A percentile compares a stretch with the other conserved stretches of the same genome.
Conservation (phyloP, 2,113 vertebrate species). For the Muntiacus reevesi region DNA sequence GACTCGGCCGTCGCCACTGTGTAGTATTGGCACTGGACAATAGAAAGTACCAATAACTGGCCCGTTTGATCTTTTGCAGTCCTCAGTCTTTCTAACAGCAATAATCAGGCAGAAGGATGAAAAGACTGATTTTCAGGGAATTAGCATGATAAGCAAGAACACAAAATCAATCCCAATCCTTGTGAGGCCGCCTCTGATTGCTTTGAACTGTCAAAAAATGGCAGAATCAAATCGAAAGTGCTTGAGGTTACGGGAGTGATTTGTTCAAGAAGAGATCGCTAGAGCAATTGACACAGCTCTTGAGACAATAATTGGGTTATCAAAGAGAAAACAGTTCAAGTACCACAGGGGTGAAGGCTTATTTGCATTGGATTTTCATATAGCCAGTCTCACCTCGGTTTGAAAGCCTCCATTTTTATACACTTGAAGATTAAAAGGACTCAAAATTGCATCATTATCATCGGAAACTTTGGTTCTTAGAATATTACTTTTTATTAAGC, state of each 20-base stretch:
- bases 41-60: conserved; percentile 87
- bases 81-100: conserved; percentile 98
- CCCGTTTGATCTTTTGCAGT: conserved; percentile 90
- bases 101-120: conserved; percentile 98
- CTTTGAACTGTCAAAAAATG: conserved; percentile 99
- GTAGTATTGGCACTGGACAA: conserved; percentile 81
- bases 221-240: conserved; percentile 99
- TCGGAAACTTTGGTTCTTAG: conserved; percentile 92
- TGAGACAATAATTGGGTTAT: conserved; percentile 99
- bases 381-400: conserved; percentile 92
- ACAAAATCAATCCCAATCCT: conserved; percentile 99
- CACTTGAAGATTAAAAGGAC: conserved; percentile 93
- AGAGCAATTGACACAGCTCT: conserved; percentile 99
- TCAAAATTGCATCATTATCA: conserved; percentile 96
- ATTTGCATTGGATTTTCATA: conserved; percentile 99
- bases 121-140: conserved; percentile 99
- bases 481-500: conserved; percentile 90
- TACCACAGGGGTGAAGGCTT: conserved; percentile 99
- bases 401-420: conserved; percentile 90
- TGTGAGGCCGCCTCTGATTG: conserved; percentile 99
- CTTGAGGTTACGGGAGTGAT: conserved; percentile 99
- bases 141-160: conserved; percentile 99
- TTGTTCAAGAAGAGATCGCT: conserved; percentile 99
- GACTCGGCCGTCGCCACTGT: conserved; percentile 76
- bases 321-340: conserved; percentile 99